phyloP scores from a whole-genome alignment of 2,797 vertebrate genomes.

The Lagorchestes hirsutus region DNA sequence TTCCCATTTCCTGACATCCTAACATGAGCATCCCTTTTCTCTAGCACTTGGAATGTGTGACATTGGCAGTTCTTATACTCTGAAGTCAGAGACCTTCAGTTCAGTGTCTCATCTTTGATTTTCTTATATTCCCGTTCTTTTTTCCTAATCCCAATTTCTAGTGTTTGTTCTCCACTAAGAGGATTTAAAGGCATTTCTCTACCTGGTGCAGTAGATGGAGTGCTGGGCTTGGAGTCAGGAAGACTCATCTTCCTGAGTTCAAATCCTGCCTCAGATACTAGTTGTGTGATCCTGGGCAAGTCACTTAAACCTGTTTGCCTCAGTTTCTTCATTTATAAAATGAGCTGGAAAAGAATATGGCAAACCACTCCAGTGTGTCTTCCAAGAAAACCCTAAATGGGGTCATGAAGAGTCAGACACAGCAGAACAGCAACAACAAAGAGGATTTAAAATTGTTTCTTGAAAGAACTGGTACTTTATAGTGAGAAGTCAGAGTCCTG shows the following conservation, averaged over 20 bases:
- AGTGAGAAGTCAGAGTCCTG: background rate
- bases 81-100: background rate
- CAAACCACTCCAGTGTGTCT: background rate
- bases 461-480: background rate
- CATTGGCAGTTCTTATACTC: background rate
- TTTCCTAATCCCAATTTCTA: slow-evolving; percentile 9
- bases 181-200: background rate
- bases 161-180: background rate
- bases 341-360: background rate
- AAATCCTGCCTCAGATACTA: background rate
- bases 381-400: background rate
- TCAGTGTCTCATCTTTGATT: slow-evolving; percentile 1
- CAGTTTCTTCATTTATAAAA: background rate
- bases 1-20: background rate
- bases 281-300: background rate
- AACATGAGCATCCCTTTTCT: background rate
- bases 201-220: background rate
- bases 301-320: background rate
- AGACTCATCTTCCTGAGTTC: background rate
- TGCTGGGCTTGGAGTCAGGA: background rate
- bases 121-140: slow-evolving; percentile 8
- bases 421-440: background rate
- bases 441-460: background rate
- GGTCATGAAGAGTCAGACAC: background rate
- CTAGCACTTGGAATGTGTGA: background rate